Percentiles rank a stretch among this genome's conserved stretches.
Evolutionary conservation across 1,140 invertebrate genomes (phyloP).

Genomic region (Anthonomus grandis): DNA sequence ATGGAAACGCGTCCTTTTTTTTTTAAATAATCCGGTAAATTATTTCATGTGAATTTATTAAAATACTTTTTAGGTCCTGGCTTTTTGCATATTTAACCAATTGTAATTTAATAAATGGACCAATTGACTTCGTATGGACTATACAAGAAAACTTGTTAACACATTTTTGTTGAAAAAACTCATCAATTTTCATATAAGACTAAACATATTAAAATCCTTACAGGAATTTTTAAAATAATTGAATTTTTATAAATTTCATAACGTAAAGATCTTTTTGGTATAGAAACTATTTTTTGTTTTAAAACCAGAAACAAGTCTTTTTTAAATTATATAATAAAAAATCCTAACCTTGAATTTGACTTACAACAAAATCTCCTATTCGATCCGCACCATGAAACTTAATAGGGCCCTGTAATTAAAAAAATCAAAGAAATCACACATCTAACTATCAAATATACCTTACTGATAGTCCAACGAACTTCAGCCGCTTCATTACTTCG

Average conservation of each 20-base stretch:
- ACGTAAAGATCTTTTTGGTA: not conserved
- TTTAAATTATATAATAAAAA: not conserved
- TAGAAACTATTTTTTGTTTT: not conserved
- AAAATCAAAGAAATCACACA: not conserved
- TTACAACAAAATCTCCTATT: slow-evolving; percentile 77
- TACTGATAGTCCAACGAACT: slow-evolving; percentile 81
- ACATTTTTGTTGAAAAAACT: too few species aligned
- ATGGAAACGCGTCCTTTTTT: too few species aligned
- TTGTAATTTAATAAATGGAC: too few species aligned
- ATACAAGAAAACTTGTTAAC: too few species aligned
- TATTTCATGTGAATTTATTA: too few species aligned
- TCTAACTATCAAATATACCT: slow-evolving; percentile 43
- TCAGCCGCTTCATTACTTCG: slow-evolving; percentile 65
- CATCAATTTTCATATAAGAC: too few species aligned
- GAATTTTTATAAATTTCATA: not conserved
- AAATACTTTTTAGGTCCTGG: too few species aligned
- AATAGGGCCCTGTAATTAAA: slow-evolving; percentile 70
- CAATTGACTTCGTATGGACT: too few species aligned
- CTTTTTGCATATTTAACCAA: too few species aligned
- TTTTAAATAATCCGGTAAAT: too few species aligned
- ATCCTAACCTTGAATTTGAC: slow-evolving; percentile 76
- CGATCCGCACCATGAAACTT: slow-evolving; percentile 82
- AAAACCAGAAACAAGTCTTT: not conserved
- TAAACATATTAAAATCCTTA: too few species aligned
- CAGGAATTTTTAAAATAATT: too few species aligned